Conservation (phyloP, 2,888 invertebrate genomes). For the Drepanosiphum platanoidis region DNA sequence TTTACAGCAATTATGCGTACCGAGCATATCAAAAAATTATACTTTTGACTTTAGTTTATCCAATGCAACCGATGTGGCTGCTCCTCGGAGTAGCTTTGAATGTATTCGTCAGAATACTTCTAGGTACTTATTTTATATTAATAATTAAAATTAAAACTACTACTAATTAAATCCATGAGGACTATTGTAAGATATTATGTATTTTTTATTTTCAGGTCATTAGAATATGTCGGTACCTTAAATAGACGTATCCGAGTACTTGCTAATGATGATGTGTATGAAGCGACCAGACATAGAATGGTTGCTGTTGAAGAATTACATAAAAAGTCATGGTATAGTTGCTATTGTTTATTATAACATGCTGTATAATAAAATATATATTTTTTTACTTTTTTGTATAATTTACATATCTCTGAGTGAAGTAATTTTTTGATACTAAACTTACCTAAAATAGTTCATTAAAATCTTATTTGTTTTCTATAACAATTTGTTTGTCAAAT, state of each 20-base stretch:
- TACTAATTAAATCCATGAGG: background rate
- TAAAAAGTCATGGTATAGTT: slow-evolving; percentile 86
- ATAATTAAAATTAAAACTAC: background rate
- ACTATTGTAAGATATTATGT: background rate
- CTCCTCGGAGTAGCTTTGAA: slow-evolving; percentile 90
- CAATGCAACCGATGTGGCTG: slow-evolving; percentile 82
- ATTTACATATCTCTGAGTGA: no score
- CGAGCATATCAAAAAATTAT: slow-evolving; percentile 62
- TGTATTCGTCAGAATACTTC: slow-evolving; percentile 80
- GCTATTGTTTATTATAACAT: slow-evolving; percentile 16
- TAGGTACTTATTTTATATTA: slow-evolving; percentile 67
- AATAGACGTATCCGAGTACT: slow-evolving; percentile 89
- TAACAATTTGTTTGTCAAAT: no score
- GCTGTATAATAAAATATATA: no score
- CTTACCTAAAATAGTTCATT: no score
- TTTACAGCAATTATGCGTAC: slow-evolving; percentile 59
- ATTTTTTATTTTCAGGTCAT: slow-evolving; percentile 48
- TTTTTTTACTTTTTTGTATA: no score
- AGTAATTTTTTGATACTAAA: no score
- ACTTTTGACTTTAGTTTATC: slow-evolving; percentile 81
- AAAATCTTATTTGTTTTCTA: no score
- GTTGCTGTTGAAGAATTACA: slow-evolving; percentile 90
- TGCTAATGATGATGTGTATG: slow-evolving; percentile 96
- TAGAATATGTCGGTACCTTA: slow-evolving; percentile 77
- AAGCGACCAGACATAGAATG: slow-evolving; percentile 90